Evolutionary conservation across 2,113 vertebrate genomes (phyloP), one percentile per base, ranked within the genome.

Genomic region (Rynchops niger): DNA sequence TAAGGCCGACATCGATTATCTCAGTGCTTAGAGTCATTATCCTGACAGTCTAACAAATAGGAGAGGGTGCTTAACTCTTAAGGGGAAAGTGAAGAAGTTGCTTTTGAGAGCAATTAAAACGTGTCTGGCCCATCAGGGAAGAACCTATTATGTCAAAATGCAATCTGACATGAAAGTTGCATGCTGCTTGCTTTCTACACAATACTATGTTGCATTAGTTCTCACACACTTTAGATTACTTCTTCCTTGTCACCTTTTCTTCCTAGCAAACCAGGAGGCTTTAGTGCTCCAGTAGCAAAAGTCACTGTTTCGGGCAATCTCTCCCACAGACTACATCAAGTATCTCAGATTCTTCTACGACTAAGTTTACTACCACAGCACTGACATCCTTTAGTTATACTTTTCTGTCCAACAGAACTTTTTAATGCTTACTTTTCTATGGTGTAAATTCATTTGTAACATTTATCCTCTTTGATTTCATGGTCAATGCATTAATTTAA

Each of bases 381-480:
- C 14, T 36, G 69, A 12, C 29, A 38, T 34, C 81, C 49, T 88
- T 73, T 58, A 66, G 4, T 42, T 7, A 38, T 26, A 22, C 52
- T 78, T 83, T 42, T 65, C 67, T 52, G 79, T 88, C 69, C 61
- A 52, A 52, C 3, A 50, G 14, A 32, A 16, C 40, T 59, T 71
- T 58, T 67, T 22, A 82, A 53, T 15, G 52, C 80, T 79, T 69
- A 49, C 21, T 84, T 78, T 74, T 40, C 69, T 34, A 26, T 26
- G 40, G 61, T 10, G 18, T 43, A 74, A 86, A 72, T 85, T 80
- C 11, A 78, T 96, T 90, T 88, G 63, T 86, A 90, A 90, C 71
- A 83, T 84, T 83, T 78, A 95, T 42, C n/a, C 36, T 86, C 63
- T 94, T 72, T 29, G 32, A 93, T 96, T 97, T 91, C 92, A 96